These are phyloP conservation scores for Apodemia zela DNA, from an alignment of 2,888 invertebrate genomes.

Conservation along the genomic window DNA sequence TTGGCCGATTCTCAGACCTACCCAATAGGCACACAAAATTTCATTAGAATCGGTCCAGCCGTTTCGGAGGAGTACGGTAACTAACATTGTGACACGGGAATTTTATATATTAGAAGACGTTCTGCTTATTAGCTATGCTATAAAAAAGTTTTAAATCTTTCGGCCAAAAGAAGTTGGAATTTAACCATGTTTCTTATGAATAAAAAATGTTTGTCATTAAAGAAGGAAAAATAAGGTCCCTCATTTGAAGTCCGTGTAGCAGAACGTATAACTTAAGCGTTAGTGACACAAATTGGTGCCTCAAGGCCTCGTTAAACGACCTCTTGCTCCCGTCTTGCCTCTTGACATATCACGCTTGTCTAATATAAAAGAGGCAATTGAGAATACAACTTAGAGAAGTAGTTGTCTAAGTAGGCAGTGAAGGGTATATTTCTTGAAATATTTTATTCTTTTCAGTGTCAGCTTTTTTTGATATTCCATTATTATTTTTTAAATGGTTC, in stretches of 20 bases:
- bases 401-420: background rate
- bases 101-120: no score
- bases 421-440: background rate
- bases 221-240: background rate
- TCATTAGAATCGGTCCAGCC: no score
- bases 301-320: constrained; percentile 11
- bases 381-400: background rate
- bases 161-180: no score
- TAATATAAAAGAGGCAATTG: constrained; percentile 8
- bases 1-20: no score
- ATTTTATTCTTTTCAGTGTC: no score
- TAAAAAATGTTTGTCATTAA: background rate
- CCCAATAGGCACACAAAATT: no score
- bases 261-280: background rate
- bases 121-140: no score
- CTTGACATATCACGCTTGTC: constrained; percentile 11
- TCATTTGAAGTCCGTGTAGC: background rate
- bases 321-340: constrained; percentile 2
- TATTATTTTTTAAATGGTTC: no score
- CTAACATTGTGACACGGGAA: no score
- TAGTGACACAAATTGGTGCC: constrained; percentile 5
- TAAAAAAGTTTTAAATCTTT: no score
- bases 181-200: background rate
- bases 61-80: no score
- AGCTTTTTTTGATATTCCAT: no score